Base-by-base conservation (phyloP, 2,888 invertebrate genomes). In the Aphrophora alni region DNA sequence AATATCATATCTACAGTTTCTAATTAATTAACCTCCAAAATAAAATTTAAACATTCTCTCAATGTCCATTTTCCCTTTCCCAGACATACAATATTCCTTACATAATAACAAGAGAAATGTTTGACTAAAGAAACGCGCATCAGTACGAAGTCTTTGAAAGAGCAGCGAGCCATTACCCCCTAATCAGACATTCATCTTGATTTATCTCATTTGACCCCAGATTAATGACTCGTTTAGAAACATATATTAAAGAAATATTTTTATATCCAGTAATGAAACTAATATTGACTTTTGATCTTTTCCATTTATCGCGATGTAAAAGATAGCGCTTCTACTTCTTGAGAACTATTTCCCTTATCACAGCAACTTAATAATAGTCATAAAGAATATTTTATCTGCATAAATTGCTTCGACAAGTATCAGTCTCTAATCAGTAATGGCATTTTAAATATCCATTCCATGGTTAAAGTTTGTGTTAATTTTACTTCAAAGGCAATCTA, bases 371-470 rank as follows among this genome's bases (percentile, higher is more conserved):
- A 44, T 44, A 44, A 44, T 8, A 44, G 44, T 44, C 44, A 12
- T 44, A 44, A 44, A 44, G 44, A 44, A 44, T 44, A 44, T 44
- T 44, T 59, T 59, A 59, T 59, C 59, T 21, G 7, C n/a, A 59
- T 59, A 59, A 59, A 59, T 59, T 59, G 59, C 59, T 59, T 59
- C 21, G 59, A 59, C 59, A 59, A 59, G 59, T 21, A 59, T 59
- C 59, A 59, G 59, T 21, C n/a, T 21, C 21, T 59, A 59, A 59
- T 59, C 59, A 59, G 59, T 59, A 59, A 59, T 59, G 59, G 59
- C 59, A 59, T 59, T 59, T 59, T 59, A 59, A 59, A 59, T 59
- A 59, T n/a, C 59, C 59, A 59, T 59, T 59, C 59, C 59, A 59
- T 21, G 59, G 21, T 59, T 59, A 59, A 59, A n/a, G 21, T 59